Evolutionary conservation across 2,113 vertebrate species (phyloP).

Genomic region (Lethenteron reissneri): DNA sequence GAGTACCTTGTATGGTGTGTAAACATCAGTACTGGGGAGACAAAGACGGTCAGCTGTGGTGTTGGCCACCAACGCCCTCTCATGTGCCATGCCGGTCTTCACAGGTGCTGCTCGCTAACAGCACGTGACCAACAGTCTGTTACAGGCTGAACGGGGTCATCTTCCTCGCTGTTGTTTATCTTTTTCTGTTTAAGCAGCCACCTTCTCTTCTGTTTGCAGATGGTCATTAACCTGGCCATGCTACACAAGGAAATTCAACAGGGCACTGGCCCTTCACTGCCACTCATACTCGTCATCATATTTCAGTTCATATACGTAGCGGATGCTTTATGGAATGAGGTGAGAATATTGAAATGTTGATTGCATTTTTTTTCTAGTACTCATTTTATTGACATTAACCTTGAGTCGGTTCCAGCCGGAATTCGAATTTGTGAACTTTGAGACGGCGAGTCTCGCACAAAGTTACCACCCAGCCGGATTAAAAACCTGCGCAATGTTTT

Average conservation of each 20-base stretch:
- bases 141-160: no score
- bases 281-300: constrained; percentile 49
- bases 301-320: constrained; percentile 59
- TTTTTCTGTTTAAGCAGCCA: not conserved
- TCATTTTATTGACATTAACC: not conserved
- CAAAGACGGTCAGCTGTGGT: not conserved
- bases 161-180: not conserved
- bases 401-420: not conserved
- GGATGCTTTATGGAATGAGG: constrained; percentile 59
- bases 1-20: not conserved
- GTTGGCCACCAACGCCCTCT: not conserved
- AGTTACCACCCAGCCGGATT: no score
- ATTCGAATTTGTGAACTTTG: not conserved
- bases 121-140: not conserved
- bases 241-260: constrained; percentile 47
- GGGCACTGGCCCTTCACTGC: constrained; percentile 36
- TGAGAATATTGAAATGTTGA: constrained; percentile 9
- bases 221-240: constrained; percentile 49
- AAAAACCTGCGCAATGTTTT: not conserved
- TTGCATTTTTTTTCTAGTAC: no score
- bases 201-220: constrained; percentile 18
- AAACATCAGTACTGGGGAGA: not conserved
- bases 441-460: not conserved
- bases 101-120: no score
- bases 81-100: no score